Base-by-base conservation (phyloP, 2,888 invertebrate species). In the Tetropium fuscum region DNA sequence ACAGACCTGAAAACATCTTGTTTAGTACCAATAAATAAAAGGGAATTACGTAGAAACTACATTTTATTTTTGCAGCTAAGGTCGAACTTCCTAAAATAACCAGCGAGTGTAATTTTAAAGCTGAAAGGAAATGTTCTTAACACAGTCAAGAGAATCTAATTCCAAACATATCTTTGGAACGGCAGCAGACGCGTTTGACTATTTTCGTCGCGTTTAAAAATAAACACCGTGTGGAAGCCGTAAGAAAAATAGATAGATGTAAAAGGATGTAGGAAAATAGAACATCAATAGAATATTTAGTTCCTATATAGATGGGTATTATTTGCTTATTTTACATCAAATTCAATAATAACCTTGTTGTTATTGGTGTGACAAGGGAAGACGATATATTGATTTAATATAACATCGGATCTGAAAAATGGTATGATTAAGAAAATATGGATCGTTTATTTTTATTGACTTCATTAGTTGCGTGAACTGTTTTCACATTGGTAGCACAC, bases 151-250 rank as follows among this genome's bases (percentile, higher is more conserved):
- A 68, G 67, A 70, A 68, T 71, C 76, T 76, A 76, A 78, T 78
- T 78, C 77, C 78, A 76, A 77, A 78, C 78, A 76, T 71, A 76
- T 70, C 70, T 68, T 77, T 58, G 32, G 60, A 58, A 45, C 45
- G 38, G 47, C 41, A 53, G 53, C 64, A 58, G 58, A 74, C 75
- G 72, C 72, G 73, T 78, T 77, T 76, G 71, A 74, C 78, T 78
- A 78, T 78, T 78, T 78, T 75, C 72, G 78, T 77, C 70, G 59
- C 66, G 60, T 49, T 71, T 73, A 73, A 74, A 78, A 78, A 78
- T 77, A 77, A 75, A 74, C 68, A 63, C 60, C 58, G 60, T 64
- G 67, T 64, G 64, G 57, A 55, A 57, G 63, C 62, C 57, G 61
- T 53, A 58, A 49, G 58, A 64, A 66, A 65, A 66, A 64, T 59